Conservation (phyloP, 2,113 vertebrate species). For the Catharus minimus region DNA sequence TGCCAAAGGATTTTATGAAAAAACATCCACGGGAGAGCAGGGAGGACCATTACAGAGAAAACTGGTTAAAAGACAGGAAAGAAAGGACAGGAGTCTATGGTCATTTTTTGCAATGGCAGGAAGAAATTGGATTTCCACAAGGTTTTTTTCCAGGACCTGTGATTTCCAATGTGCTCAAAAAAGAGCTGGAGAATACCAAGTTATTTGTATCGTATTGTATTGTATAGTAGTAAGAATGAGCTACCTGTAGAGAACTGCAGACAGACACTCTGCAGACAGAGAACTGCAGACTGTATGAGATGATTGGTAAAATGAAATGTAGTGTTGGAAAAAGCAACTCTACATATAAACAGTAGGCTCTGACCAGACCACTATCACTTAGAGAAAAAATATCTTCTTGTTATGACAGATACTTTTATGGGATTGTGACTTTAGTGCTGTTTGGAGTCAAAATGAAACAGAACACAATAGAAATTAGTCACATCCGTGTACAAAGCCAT, state of each 20-base stretch:
- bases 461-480: neutral
- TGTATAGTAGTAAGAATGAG: neutral
- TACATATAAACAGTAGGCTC: neutral
- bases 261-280: neutral
- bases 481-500: neutral
- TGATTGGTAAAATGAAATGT: neutral
- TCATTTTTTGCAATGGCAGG: neutral
- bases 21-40: neutral
- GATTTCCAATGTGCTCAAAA: neutral
- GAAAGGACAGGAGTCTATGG: neutral
- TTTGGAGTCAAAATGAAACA: neutral
- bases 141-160: neutral
- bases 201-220: neutral
- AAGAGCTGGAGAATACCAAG: neutral
- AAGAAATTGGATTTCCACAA: neutral
- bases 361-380: neutral
- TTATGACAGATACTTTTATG: neutral
- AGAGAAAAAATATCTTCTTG: neutral
- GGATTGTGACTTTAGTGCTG: neutral
- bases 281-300: neutral
- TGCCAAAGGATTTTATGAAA: neutral
- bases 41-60: neutral
- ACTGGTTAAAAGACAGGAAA: neutral
- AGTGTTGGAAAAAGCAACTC: neutral
- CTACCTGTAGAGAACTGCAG: neutral